Percentiles rank a stretch among this genome's conserved stretches.
These are phyloP conservation scores for Copsychus sechellarum DNA, from an alignment of 2,113 vertebrate species.

Conservation along the genomic window DNA sequence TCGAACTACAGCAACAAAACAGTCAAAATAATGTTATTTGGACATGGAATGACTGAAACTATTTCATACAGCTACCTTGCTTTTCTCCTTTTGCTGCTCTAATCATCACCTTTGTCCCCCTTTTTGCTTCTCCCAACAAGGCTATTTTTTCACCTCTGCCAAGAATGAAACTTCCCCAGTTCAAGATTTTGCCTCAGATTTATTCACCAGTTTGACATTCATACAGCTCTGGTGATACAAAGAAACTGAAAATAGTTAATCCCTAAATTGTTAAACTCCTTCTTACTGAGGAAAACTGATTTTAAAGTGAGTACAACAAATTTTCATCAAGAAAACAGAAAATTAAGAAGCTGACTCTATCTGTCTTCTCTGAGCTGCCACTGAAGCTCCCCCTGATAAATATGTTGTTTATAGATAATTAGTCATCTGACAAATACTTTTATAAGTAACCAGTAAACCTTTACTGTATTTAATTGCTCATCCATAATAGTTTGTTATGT, in stretches of 20 bases:
- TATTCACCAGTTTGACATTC: not conserved
- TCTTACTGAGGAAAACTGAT: not conserved
- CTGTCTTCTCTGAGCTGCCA: not conserved
- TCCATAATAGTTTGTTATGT: not conserved
- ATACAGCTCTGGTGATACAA: not conserved
- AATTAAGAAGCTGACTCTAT: not conserved
- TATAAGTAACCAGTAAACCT: not conserved
- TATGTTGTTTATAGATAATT: slow-evolving; percentile 2
- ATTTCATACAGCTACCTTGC: not conserved
- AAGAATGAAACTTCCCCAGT: not conserved
- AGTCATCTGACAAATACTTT: not conserved
- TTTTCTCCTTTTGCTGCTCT: not conserved
- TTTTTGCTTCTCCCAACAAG: not conserved
- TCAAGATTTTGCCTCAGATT: not conserved
- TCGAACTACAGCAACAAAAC: not conserved
- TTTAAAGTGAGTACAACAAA: not conserved
- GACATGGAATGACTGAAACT: not conserved
- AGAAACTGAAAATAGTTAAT: not conserved
- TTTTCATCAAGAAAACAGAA: not conserved
- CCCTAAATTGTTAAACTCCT: not conserved
- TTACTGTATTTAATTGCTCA: not conserved
- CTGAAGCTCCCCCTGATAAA: not conserved
- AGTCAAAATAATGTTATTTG: not conserved
- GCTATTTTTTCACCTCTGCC: not conserved
- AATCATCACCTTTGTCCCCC: not conserved